Conservation (phyloP, 2,888 invertebrate genomes). For the Bembecia ichneumoniformis region DNA sequence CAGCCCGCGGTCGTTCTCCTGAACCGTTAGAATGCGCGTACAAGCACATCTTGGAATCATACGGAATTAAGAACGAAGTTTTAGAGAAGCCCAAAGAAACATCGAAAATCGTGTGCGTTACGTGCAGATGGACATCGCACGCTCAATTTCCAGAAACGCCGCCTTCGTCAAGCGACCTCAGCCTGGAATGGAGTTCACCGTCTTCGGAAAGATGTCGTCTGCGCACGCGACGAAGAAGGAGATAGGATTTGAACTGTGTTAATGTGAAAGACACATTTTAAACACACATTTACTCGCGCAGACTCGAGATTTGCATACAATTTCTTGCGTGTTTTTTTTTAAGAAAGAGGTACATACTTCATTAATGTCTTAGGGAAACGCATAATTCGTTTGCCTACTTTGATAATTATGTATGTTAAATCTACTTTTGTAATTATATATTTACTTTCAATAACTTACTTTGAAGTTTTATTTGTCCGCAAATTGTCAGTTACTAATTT, state of each 20-base stretch:
- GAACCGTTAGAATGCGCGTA: conserved; percentile 62
- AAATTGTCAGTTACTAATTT: no score
- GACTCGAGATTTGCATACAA: no score
- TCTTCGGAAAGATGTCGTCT: conserved; percentile 42
- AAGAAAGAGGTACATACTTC: no score
- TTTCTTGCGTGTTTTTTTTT: no score
- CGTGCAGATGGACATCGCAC: conserved; percentile 63
- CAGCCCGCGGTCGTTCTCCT: conserved; percentile 53
- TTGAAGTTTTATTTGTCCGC: no score
- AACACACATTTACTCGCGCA: no score
- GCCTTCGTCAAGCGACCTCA: conserved; percentile 54
- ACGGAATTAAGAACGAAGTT: conserved; percentile 28
- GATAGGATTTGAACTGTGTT: conserved; percentile 25
- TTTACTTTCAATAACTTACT: no score
- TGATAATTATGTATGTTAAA: no score
- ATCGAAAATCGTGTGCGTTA: conserved; percentile 47
- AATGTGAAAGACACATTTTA: no score
- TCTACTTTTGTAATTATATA: no score
- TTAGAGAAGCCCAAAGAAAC: conserved; percentile 36
- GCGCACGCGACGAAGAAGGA: conserved; percentile 49
- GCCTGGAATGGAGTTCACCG: conserved; percentile 59
- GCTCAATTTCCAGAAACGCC: conserved; percentile 66
- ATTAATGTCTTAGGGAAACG: no score
- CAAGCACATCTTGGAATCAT: conserved; percentile 64
- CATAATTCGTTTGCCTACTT: no score